Conservation (phyloP, 1,140 invertebrate species). For the Teleogryllus occipitalis region DNA sequence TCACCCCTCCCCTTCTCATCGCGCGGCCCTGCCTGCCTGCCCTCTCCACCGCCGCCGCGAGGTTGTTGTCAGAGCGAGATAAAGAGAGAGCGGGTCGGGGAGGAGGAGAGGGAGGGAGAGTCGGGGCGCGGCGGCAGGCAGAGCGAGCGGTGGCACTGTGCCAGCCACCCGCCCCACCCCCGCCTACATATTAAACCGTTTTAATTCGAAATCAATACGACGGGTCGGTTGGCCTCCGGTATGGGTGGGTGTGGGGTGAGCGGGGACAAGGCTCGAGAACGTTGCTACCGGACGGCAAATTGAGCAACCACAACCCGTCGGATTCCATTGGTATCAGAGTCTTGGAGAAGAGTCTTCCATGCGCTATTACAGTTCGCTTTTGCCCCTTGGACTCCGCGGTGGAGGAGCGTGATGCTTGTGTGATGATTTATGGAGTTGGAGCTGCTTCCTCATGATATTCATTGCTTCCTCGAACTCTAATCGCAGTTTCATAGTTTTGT, state of each 20-base stretch:
- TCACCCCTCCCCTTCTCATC: too few species aligned
- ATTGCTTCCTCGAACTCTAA: too few species aligned
- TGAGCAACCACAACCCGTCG: background rate
- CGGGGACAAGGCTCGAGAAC: background rate
- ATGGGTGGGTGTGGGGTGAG: background rate
- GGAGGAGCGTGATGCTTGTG: too few species aligned
- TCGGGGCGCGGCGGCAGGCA: background rate
- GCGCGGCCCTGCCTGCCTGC: background rate
- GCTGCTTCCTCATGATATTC: too few species aligned
- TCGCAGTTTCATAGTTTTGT: too few species aligned
- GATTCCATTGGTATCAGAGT: too few species aligned
- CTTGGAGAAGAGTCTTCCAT: too few species aligned
- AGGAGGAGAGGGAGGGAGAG: too few species aligned
- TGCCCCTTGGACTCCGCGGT: too few species aligned
- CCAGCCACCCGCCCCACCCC: background rate
- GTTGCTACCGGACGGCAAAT: background rate
- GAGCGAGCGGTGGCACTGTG: background rate
- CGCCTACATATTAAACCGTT: slow-evolving; percentile 4
- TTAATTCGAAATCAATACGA: slow-evolving; percentile 1
- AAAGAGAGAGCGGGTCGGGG: background rate
- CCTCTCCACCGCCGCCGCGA: background rate
- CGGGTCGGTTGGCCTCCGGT: background rate
- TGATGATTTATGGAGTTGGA: too few species aligned
- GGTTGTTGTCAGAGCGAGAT: background rate
- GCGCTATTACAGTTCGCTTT: too few species aligned